Percentiles rank a stretch among this genome's conserved stretches.
These are phyloP conservation scores for Aphyosemion australe DNA, from an alignment of 2,113 vertebrate species.

Conservation along the genomic window DNA sequence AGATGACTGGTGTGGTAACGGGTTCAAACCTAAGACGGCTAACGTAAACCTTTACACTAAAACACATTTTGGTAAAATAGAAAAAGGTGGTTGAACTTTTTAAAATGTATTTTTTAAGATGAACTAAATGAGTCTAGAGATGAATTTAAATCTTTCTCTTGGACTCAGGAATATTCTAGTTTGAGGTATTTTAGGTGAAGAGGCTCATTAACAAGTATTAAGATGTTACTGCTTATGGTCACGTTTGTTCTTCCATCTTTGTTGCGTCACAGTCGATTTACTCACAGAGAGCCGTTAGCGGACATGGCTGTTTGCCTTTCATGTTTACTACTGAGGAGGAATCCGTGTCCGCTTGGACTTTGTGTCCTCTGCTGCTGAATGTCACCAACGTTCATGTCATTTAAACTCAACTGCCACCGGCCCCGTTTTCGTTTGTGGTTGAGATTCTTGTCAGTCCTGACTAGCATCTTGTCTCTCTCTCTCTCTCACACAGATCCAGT, in stretches of 20 bases:
- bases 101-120: too few species aligned
- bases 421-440: slow-evolving; percentile 6
- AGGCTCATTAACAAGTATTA: too few species aligned
- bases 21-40: too few species aligned
- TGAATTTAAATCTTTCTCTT: too few species aligned
- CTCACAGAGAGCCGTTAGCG: slow-evolving; percentile 9
- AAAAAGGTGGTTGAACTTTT: too few species aligned
- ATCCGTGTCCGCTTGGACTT: slow-evolving; percentile 29
- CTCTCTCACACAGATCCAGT: slow-evolving; percentile 90
- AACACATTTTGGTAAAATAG: too few species aligned
- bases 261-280: not conserved
- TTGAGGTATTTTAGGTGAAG: too few species aligned
- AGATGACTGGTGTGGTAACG: not conserved
- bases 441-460: slow-evolving; percentile 50
- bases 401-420: slow-evolving; percentile 14
- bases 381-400: slow-evolving; percentile 23
- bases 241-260: too few species aligned
- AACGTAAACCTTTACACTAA: too few species aligned
- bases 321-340: slow-evolving; percentile 10
- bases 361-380: slow-evolving; percentile 24
- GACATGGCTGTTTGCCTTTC: slow-evolving; percentile 33
- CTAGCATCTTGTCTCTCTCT: slow-evolving; percentile 31
- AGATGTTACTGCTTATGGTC: too few species aligned
- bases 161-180: too few species aligned
- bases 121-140: too few species aligned